A percentile compares a stretch with the other conserved stretches of the same genome.
phyloP scores from a whole-genome alignment of 2,888 invertebrate species.

The Venusia cambrica region DNA sequence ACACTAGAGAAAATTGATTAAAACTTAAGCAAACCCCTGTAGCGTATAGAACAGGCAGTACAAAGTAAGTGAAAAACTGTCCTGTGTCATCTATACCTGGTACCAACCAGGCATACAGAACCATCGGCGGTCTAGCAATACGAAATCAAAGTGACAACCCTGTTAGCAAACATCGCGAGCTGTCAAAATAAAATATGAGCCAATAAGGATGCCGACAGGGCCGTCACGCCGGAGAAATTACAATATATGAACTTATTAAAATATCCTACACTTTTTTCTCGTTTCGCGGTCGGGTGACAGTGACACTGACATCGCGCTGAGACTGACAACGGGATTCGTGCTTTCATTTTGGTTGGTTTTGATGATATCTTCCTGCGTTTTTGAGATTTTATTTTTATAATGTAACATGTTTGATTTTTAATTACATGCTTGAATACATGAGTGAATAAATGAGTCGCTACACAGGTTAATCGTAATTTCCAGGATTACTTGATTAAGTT shows the following conservation, averaged over 20 bases:
- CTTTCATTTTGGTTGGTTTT: constrained; percentile 35
- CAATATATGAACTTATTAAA: constrained; percentile 78
- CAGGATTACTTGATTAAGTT: too few relatives aligned
- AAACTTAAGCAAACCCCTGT: too few relatives aligned
- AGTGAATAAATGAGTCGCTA: too few relatives aligned
- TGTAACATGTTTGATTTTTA: constrained; percentile 2
- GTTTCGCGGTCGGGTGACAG: constrained; percentile 66
- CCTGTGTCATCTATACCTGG: too few relatives aligned
- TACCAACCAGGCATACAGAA: too few relatives aligned
- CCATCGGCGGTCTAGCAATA: too few relatives aligned
- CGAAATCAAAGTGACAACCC: constrained; percentile 42
- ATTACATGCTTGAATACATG: too few relatives aligned
- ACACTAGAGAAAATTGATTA: too few relatives aligned
- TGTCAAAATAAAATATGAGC: constrained; percentile 78
- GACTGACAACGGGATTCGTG: constrained; percentile 41
- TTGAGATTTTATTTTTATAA: constrained; percentile 20
- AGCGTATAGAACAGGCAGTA: too few relatives aligned
- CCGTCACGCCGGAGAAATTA: constrained; percentile 68
- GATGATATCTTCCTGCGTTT: constrained; percentile 44
- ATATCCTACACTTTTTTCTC: constrained; percentile 61
- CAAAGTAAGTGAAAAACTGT: too few relatives aligned
- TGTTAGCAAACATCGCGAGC: constrained; percentile 51
- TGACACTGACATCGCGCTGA: constrained; percentile 50
- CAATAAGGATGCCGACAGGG: constrained; percentile 72
- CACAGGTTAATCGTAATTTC: too few relatives aligned